A percentile compares a stretch with the other conserved stretches of the same genome.
Conservation (phyloP, 2,113 vertebrate genomes). For the Neodon shergylaensis region DNA sequence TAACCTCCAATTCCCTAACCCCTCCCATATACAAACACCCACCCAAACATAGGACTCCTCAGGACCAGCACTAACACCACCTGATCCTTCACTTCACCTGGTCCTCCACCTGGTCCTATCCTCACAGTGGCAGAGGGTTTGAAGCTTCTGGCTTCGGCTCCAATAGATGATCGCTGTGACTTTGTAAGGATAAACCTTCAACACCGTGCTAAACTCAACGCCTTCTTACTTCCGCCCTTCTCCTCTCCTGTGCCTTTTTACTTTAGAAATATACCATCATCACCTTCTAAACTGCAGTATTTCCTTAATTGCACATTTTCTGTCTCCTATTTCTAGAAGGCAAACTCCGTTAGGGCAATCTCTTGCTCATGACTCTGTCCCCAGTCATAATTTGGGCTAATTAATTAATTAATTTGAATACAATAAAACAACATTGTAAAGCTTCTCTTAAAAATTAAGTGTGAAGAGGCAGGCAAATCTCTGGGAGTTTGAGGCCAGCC, state of each 20-base stretch:
- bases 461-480: too few species aligned
- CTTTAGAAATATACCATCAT: neutral
- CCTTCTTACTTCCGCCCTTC: neutral
- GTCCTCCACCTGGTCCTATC: neutral
- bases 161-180: neutral
- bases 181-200: neutral
- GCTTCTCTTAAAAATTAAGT: neutral
- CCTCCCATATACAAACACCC: neutral
- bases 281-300: neutral
- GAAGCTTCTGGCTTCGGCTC: neutral
- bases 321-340: neutral
- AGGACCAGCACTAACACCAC: neutral
- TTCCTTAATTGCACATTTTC: neutral
- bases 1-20: neutral
- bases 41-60: neutral
- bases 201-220: neutral
- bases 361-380: neutral
- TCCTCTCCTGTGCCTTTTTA: neutral
- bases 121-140: neutral
- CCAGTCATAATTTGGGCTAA: neutral
- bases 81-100: too few species aligned
- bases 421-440: slow-evolving; percentile 17
- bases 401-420: neutral
- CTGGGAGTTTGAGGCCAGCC: too few species aligned
- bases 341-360: neutral